Percentiles rank a stretch among this genome's conserved stretches.
Evolutionary conservation across 2,113 vertebrate species (phyloP).

Genomic region (Oophaga pumilio): DNA sequence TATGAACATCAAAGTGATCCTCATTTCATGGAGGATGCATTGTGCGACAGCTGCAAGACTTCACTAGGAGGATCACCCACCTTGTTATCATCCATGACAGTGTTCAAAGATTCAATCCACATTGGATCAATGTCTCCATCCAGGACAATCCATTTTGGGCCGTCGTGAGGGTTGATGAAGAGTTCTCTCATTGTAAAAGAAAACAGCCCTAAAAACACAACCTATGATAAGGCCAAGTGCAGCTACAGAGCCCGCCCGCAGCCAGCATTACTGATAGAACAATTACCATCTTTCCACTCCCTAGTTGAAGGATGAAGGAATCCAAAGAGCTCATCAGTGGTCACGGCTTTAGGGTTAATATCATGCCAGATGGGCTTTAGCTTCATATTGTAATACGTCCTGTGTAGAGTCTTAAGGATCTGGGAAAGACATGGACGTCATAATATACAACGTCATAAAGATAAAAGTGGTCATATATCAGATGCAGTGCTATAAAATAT

Average conservation of each 20-base stretch:
- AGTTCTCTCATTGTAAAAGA: slow-evolving; percentile 76
- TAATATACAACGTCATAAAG: neutral
- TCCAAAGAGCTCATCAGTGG: slow-evolving; percentile 73
- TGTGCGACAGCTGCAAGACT: neutral
- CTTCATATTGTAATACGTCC: slow-evolving; percentile 72
- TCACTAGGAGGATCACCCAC: slow-evolving; percentile 56
- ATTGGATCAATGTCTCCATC: slow-evolving; percentile 75
- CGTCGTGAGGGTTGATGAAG: slow-evolving; percentile 66
- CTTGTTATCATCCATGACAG: slow-evolving; percentile 78
- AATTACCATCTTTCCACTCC: slow-evolving; percentile 77
- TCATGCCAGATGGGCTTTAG: slow-evolving; percentile 72
- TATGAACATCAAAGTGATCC: neutral
- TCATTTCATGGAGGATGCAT: no score
- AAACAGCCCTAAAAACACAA: slow-evolving; percentile 69
- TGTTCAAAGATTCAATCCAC: slow-evolving; percentile 81
- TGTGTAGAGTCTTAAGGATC: slow-evolving; percentile 74
- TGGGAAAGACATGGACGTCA: slow-evolving; percentile 48
- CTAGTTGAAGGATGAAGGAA: slow-evolving; percentile 75
- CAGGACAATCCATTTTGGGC: slow-evolving; percentile 76
- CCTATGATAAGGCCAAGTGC: neutral
- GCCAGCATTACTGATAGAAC: neutral
- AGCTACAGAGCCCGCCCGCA: neutral
- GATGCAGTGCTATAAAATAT: neutral
- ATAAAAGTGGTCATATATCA: neutral
- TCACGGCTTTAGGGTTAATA: slow-evolving; percentile 76